These are phyloP conservation scores for Nannobrachium achirus DNA, from an alignment of 2,113 vertebrate species.

Conservation along the genomic window DNA sequence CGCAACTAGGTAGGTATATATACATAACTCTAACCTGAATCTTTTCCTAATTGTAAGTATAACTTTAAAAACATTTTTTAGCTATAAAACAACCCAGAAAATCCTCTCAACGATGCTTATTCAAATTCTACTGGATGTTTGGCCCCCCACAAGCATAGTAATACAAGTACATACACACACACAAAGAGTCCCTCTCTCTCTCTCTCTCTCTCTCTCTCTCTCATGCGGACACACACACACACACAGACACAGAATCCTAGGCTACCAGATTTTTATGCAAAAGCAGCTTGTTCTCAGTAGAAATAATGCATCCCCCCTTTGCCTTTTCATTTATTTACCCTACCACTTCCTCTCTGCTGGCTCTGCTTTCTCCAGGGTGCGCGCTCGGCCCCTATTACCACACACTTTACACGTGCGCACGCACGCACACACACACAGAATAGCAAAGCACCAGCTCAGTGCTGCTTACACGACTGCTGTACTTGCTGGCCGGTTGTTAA, in stretches of 20 bases:
- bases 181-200: conserved; percentile 2
- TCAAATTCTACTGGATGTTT: no score
- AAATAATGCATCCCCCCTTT: conserved; percentile 56
- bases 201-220: not conserved
- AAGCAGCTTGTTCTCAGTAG: conserved; percentile 61
- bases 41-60: no score
- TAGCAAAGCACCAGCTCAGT: conserved; percentile 47
- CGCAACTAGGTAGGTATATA: no score
- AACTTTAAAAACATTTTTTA: no score
- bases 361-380: conserved; percentile 63
- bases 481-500: conserved; percentile 59
- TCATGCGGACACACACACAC: conserved; percentile 17
- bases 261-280: conserved; percentile 57
- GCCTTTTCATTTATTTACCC: conserved; percentile 71
- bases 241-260: conserved; percentile 44
- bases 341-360: conserved; percentile 63
- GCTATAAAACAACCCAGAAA: no score
- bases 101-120: no score
- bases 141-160: no score
- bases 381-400: conserved; percentile 51
- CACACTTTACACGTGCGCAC: conserved; percentile 53
- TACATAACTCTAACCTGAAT: no score
- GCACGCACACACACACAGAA: conserved; percentile 40
- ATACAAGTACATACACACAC: conserved; percentile 3
- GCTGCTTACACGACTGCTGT: conserved; percentile 44